Evolutionary conservation across 1,140 invertebrate genomes (phyloP).

Genomic region (Drosophila leontia): DNA sequence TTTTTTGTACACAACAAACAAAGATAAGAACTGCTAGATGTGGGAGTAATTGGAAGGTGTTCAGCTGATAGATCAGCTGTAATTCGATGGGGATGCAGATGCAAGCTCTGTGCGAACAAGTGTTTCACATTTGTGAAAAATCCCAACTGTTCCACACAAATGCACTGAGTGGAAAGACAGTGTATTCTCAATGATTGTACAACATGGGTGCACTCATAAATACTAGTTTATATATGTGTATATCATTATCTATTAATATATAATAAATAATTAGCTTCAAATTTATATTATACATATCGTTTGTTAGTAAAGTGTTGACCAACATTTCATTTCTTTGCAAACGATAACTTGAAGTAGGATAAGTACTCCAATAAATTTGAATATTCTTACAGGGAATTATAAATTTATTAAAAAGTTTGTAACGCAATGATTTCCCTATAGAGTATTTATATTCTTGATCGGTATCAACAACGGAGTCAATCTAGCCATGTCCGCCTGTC

Average conservation of each 20-base stretch:
- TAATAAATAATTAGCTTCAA: too few relatives aligned
- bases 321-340: background rate
- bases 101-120: too few relatives aligned
- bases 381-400: background rate
- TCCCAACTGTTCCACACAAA: too few relatives aligned
- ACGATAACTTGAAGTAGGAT: too few relatives aligned
- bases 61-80: too few relatives aligned
- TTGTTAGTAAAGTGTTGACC: background rate
- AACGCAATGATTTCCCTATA: background rate
- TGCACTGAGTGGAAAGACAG: too few relatives aligned
- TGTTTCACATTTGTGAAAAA: too few relatives aligned
- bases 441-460: background rate
- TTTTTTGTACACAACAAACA: too few relatives aligned
- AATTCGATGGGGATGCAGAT: too few relatives aligned
- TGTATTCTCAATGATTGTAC: constrained; percentile 1
- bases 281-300: background rate
- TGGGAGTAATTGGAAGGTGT: too few relatives aligned
- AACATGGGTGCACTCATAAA: background rate
- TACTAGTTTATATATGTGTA: background rate
- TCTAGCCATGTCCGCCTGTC: background rate
- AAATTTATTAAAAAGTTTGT: background rate
- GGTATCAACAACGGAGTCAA: background rate
- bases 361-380: too few relatives aligned
- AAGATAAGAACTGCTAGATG: too few relatives aligned
- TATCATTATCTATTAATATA: background rate